A percentile compares a stretch with the other conserved stretches of the same genome.
These are phyloP conservation scores for Enoplosus armatus DNA, from an alignment of 2,797 vertebrate genomes.

Conservation along the genomic window DNA sequence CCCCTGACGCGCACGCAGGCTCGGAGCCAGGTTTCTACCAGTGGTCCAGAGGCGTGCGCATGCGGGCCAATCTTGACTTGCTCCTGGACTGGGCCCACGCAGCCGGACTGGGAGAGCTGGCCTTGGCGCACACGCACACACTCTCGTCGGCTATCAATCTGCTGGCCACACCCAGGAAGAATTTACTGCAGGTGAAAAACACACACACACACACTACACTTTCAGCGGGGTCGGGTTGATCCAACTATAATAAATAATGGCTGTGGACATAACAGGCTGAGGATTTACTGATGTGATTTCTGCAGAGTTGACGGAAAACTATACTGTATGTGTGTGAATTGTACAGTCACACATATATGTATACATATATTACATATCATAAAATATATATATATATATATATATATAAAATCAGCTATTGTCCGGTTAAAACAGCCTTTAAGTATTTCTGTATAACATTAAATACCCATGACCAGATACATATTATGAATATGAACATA, in stretches of 20 bases:
- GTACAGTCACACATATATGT: too few relatives aligned
- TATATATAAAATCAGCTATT: neutral
- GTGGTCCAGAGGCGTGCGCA: slow-evolving; percentile 86
- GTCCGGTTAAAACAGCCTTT: neutral
- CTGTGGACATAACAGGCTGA: slow-evolving; percentile 2
- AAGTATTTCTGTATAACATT: neutral
- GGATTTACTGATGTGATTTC: slow-evolving; percentile 2
- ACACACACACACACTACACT: slow-evolving; percentile 17
- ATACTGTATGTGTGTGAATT: slow-evolving; percentile 9
- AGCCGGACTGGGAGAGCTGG: slow-evolving; percentile 81
- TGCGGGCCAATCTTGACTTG: slow-evolving; percentile 85
- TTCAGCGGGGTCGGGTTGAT: slow-evolving; percentile 24
- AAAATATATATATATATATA: too few relatives aligned
- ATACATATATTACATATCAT: too few relatives aligned
- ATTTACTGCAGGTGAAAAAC: slow-evolving; percentile 82
- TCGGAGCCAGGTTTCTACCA: slow-evolving; percentile 86
- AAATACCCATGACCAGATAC: neutral
- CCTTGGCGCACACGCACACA: slow-evolving; percentile 80
- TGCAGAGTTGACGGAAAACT: neutral
- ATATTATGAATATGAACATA: too few relatives aligned
- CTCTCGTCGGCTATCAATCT: slow-evolving; percentile 86
- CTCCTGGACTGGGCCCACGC: slow-evolving; percentile 86
- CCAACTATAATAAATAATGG: slow-evolving; percentile 35
- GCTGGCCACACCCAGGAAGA: slow-evolving; percentile 84
- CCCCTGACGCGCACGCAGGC: slow-evolving; percentile 70